Evolutionary conservation across 2,113 vertebrate genomes (phyloP).

Genomic region (Toxotes chatareus): DNA sequence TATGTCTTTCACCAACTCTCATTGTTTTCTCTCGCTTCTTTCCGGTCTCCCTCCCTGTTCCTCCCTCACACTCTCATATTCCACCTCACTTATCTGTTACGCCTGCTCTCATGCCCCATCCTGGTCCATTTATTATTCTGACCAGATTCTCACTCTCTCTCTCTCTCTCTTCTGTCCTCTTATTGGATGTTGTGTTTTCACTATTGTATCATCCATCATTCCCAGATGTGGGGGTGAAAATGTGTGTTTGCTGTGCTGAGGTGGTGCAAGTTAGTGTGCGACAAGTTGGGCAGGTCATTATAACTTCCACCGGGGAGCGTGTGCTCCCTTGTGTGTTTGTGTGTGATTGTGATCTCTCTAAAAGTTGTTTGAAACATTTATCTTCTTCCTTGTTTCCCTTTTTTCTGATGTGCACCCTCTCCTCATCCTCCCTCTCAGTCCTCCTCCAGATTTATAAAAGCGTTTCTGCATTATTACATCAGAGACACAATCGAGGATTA

Average conservation of each 20-base stretch:
- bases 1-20: background rate
- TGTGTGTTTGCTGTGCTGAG: background rate
- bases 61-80: background rate
- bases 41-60: background rate
- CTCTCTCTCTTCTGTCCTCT: constrained; percentile 2
- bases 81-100: constrained; percentile 18
- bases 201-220: constrained; percentile 69
- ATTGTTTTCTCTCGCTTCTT: background rate
- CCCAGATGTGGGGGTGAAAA: constrained; percentile 32
- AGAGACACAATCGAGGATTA: constrained; percentile 44
- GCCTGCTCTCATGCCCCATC: constrained; percentile 1
- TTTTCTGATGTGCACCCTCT: background rate
- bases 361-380: constrained; percentile 39
- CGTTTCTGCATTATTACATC: constrained; percentile 37
- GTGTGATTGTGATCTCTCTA: background rate
- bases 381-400: constrained; percentile 1
- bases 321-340: background rate
- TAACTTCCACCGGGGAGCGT: constrained; percentile 44
- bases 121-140: constrained; percentile 39
- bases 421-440: background rate
- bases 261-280: constrained; percentile 21
- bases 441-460: constrained; percentile 28
- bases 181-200: constrained; percentile 55
- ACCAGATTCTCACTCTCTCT: background rate
- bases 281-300: constrained; percentile 36